Evolutionary conservation across 2,888 invertebrate genomes (phyloP).

Genomic region (Pollenia angustigena): DNA sequence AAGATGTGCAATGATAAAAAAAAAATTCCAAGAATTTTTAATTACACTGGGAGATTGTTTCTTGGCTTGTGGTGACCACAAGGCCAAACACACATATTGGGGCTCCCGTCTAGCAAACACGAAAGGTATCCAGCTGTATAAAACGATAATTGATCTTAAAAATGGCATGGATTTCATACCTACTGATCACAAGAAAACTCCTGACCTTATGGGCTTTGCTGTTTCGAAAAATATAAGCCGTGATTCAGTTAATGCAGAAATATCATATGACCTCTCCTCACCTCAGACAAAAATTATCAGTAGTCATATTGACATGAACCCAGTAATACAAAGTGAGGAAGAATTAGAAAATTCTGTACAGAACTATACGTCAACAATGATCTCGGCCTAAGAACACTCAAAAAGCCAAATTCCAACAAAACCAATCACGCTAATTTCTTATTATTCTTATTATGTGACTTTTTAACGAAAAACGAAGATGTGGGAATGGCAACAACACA

Average conservation of each 20-base stretch:
- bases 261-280: neutral
- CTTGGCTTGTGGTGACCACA: neutral
- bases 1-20: neutral
- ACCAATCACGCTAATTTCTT: too few relatives aligned
- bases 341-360: too few relatives aligned
- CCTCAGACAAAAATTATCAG: neutral
- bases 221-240: neutral
- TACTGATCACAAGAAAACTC: neutral
- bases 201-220: neutral
- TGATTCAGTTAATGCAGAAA: neutral
- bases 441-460: too few relatives aligned
- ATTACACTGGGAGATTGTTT: neutral
- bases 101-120: neutral
- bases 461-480: too few relatives aligned
- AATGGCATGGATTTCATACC: neutral
- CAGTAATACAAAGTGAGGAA: too few relatives aligned
- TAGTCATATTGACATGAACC: too few relatives aligned
- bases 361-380: too few relatives aligned
- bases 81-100: neutral
- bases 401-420: too few relatives aligned
- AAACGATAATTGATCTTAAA: neutral
- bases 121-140: neutral
- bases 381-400: too few relatives aligned
- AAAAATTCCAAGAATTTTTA: neutral
- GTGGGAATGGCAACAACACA: too few relatives aligned